Evolutionary conservation across 2,888 invertebrate genomes (phyloP).

Genomic region (Thysanoteuthis rhombus): DNA sequence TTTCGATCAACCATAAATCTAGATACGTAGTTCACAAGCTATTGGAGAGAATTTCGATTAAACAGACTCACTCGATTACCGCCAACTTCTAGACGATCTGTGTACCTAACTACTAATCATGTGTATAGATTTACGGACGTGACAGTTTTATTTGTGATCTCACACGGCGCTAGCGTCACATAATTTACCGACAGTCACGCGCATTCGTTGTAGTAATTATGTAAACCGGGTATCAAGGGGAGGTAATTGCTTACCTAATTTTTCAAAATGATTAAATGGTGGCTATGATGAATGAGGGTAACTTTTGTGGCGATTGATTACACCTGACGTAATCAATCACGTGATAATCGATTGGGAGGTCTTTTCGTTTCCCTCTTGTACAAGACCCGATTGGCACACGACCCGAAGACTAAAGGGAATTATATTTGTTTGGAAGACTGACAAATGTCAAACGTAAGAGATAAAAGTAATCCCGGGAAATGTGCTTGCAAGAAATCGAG

Average conservation of each 20-base stretch:
- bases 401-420: not conserved
- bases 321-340: not conserved
- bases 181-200: not conserved
- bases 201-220: not conserved
- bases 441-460: not conserved
- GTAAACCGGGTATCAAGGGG: not conserved
- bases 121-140: not conserved
- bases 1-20: too few relatives aligned
- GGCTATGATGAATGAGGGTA: not conserved
- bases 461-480: too few relatives aligned
- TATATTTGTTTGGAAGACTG: not conserved
- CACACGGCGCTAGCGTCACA: not conserved
- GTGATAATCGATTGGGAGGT: not conserved
- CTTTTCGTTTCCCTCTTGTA: not conserved
- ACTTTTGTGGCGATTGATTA: not conserved
- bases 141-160: conserved; percentile 12
- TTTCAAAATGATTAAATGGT: not conserved
- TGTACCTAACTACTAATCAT: not conserved
- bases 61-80: not conserved
- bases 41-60: not conserved
- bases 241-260: not conserved
- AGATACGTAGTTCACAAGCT: too few relatives aligned
- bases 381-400: not conserved
- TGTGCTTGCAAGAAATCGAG: too few relatives aligned
- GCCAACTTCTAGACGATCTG: not conserved